Percentiles rank a stretch among this genome's conserved stretches.
Evolutionary conservation across 2,113 vertebrate genomes (phyloP).

Genomic region (Eclectus roratus): DNA sequence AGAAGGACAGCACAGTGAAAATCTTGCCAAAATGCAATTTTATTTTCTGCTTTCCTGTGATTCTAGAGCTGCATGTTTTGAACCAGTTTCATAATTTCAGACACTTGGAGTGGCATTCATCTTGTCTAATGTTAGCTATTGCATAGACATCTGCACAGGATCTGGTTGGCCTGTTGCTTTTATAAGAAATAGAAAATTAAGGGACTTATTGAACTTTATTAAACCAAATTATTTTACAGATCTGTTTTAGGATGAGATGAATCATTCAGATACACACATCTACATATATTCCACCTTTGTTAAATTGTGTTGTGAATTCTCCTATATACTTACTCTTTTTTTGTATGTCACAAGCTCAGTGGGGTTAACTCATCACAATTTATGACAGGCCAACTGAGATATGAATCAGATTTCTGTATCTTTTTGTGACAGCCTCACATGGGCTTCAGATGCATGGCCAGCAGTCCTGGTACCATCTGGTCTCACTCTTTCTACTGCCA

Average conservation of each 20-base stretch:
- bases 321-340: neutral
- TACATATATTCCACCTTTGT: neutral
- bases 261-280: neutral
- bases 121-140: neutral
- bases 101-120: neutral
- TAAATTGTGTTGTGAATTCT: neutral
- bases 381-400: neutral
- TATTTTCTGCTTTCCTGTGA: neutral
- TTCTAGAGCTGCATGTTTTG: neutral
- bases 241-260: neutral
- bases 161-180: neutral
- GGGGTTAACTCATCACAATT: neutral
- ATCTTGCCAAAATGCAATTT: neutral
- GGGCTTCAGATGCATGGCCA: neutral
- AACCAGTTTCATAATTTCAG: neutral
- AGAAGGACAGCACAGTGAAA: neutral
- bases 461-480: neutral
- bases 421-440: neutral
- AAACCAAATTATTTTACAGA: neutral
- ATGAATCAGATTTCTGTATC: neutral
- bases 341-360: neutral
- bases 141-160: rapidly evolving
- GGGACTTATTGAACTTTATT: neutral
- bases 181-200: neutral
- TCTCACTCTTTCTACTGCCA: neutral